Conservation (phyloP, 2,113 vertebrate genomes). For the Proteles cristata region DNA sequence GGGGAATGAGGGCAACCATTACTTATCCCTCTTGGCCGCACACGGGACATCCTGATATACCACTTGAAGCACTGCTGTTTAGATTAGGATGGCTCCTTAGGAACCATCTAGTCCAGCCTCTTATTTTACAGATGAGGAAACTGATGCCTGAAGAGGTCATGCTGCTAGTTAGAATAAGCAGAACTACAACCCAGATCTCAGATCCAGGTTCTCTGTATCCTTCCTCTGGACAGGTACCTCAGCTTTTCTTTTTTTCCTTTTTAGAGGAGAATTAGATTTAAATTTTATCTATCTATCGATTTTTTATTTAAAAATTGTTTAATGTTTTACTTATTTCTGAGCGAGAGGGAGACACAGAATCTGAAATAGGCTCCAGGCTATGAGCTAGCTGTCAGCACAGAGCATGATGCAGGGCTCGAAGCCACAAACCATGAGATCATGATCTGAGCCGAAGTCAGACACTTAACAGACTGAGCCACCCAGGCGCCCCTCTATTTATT, state of each 20-base stretch:
- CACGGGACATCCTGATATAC: not conserved
- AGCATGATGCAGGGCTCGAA: too few species aligned
- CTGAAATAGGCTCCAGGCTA: too few species aligned
- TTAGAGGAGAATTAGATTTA: not conserved
- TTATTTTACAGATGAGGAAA: constrained; percentile 32
- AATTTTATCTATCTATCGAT: not conserved
- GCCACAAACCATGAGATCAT: too few species aligned
- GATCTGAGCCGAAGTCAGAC: too few species aligned
- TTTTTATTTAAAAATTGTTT: too few species aligned
- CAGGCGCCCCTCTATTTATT: not conserved
- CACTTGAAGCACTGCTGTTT: constrained; percentile 7
- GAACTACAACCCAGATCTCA: not conserved
- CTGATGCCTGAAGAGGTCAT: not conserved
- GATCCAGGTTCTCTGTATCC: not conserved
- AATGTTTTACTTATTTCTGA: too few species aligned
- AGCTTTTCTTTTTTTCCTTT: not conserved
- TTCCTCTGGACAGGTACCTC: not conserved
- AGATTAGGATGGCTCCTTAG: constrained; percentile 10
- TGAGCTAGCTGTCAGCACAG: too few species aligned
- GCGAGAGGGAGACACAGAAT: too few species aligned
- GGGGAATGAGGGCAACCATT: not conserved
- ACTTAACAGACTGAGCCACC: too few species aligned
- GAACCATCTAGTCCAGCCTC: not conserved
- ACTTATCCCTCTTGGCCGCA: not conserved
- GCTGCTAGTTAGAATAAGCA: not conserved